Percentiles rank a stretch among this genome's conserved stretches.
Conservation (phyloP, 2,797 vertebrate species). For the Tadarida brasiliensis region DNA sequence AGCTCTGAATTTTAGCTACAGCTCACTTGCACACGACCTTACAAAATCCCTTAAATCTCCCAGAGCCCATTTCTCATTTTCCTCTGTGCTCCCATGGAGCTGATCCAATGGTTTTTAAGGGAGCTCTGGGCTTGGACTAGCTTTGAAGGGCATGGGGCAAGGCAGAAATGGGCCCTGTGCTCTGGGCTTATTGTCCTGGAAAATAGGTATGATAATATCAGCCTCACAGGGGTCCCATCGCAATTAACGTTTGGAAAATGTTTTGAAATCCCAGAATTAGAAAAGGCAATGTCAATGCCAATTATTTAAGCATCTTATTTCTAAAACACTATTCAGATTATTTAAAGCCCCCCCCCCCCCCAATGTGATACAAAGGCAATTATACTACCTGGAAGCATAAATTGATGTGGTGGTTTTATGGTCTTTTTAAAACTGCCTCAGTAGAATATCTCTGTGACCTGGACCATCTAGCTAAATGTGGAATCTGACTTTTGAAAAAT, state of each 20-base stretch:
- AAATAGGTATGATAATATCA: slow-evolving; percentile 77
- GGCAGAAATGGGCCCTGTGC: slow-evolving; percentile 59
- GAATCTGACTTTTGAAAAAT: slow-evolving; percentile 1
- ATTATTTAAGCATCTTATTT: slow-evolving; percentile 64
- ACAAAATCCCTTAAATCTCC: slow-evolving; percentile 76
- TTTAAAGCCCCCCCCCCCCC: not conserved
- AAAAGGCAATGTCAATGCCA: not conserved
- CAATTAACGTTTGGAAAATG: slow-evolving; percentile 77
- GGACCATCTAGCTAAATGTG: not conserved
- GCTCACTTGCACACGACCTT: slow-evolving; percentile 70
- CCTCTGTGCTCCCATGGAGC: slow-evolving; percentile 68
- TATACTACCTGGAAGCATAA: slow-evolving; percentile 10
- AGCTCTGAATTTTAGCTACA: slow-evolving; percentile 72
- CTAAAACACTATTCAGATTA: slow-evolving; percentile 61
- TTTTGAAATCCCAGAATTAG: slow-evolving; percentile 71
- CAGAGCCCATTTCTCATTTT: slow-evolving; percentile 74
- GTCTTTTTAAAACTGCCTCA: not conserved
- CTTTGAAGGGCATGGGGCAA: slow-evolving; percentile 71
- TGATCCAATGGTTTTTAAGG: slow-evolving; percentile 75
- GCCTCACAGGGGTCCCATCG: slow-evolving; percentile 40
- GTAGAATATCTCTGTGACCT: not conserved
- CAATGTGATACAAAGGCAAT: slow-evolving; percentile 7
- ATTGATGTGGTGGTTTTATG: slow-evolving; percentile 5
- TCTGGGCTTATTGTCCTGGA: slow-evolving; percentile 73
- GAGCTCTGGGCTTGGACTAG: slow-evolving; percentile 69